These are phyloP conservation scores for Kradibia gibbosae DNA, from an alignment of 1,140 invertebrate genomes.

Conservation along the genomic window DNA sequence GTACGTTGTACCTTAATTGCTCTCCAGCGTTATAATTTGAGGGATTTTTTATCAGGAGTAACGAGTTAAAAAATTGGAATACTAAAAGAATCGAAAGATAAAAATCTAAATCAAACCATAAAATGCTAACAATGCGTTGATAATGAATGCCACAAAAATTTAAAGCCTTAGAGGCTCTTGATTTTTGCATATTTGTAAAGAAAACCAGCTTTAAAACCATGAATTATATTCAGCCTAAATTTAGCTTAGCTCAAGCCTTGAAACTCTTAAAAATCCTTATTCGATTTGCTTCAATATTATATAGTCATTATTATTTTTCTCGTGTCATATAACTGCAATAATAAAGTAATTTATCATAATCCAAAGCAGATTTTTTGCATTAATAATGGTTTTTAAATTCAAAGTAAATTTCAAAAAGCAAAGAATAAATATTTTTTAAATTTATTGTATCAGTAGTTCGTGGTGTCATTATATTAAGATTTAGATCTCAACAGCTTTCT, in stretches of 20 bases:
- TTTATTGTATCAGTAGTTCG: too few species aligned
- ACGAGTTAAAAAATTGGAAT: not conserved
- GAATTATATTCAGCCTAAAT: not conserved
- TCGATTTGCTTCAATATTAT: not conserved
- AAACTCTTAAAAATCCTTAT: not conserved
- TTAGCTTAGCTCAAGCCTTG: not conserved
- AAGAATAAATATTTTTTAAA: too few species aligned
- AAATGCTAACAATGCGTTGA: conserved; percentile 9
- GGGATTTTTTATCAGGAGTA: not conserved
- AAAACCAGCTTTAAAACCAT: conserved; percentile 6
- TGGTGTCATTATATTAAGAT: too few species aligned
- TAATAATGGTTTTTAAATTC: too few species aligned
- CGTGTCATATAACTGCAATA: too few species aligned
- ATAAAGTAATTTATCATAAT: not conserved
- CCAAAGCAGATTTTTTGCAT: too few species aligned
- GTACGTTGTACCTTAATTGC: not conserved
- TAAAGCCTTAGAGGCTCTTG: not conserved
- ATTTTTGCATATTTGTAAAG: conserved; percentile 32
- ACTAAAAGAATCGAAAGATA: not conserved
- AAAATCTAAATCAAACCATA: conserved; percentile 1
- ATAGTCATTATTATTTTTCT: not conserved
- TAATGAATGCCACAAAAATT: not conserved
- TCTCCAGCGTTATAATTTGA: not conserved
- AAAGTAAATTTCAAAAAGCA: too few species aligned
- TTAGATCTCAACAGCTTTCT: too few species aligned